A percentile compares a stretch with the other conserved stretches of the same genome.
These are phyloP conservation scores for Nasonia giraulti DNA, from an alignment of 1,140 invertebrate species.

Conservation along the genomic window DNA sequence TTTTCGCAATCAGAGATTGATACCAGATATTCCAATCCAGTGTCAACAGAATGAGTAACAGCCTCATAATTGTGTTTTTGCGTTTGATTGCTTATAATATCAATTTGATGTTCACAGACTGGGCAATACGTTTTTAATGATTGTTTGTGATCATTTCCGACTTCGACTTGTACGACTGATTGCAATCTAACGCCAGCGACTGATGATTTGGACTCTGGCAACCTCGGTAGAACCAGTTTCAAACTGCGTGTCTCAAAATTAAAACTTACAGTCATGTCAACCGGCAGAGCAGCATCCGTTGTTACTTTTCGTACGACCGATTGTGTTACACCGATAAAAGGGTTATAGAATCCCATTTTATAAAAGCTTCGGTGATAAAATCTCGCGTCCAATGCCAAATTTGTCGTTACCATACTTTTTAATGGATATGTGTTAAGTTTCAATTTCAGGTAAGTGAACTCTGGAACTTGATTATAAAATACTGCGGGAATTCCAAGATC, in stretches of 20 bases:
- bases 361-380: conserved; percentile 61
- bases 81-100: conserved; percentile 59
- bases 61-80: conserved; percentile 56
- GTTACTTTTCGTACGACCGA: conserved; percentile 60
- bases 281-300: conserved; percentile 60
- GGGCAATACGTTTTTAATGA: conserved; percentile 61
- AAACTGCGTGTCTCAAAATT: conserved; percentile 58
- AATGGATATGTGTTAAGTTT: conserved; percentile 39
- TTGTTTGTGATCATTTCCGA: conserved; percentile 61
- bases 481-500: conserved; percentile 70
- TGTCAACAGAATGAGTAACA: conserved; percentile 57
- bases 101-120: conserved; percentile 58
- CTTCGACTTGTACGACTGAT: conserved; percentile 60
- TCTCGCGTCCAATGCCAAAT: conserved; percentile 54
- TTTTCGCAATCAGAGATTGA: conserved; percentile 62
- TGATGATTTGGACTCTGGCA: conserved; percentile 57
- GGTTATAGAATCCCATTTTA: conserved; percentile 67
- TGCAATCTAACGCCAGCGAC: conserved; percentile 58
- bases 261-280: conserved; percentile 60
- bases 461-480: conserved; percentile 62
- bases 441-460: conserved; percentile 54
- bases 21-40: conserved; percentile 60
- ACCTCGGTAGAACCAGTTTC: conserved; percentile 62
- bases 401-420: conserved; percentile 29
- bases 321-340: conserved; percentile 66